phyloP scores from a whole-genome alignment of 2,113 vertebrate genomes.

The Cyprinus carpio region DNA sequence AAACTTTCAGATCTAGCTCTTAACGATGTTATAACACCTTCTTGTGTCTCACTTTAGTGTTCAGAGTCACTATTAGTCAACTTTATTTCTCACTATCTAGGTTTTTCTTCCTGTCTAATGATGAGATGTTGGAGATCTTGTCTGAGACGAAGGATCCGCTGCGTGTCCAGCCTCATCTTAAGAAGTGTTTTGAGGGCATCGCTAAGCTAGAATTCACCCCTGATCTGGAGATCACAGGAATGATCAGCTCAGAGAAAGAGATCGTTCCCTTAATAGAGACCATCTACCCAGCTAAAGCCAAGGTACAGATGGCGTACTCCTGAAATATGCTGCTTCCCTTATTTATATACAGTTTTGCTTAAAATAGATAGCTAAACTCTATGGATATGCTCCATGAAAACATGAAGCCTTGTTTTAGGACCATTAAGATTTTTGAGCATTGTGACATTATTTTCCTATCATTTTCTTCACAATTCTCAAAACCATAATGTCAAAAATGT shows the following conservation, averaged over 20 bases:
- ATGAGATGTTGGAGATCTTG: conserved; percentile 91
- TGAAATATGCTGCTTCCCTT: not conserved
- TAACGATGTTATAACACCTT: not conserved
- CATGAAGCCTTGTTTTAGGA: not conserved
- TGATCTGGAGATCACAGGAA: conserved; percentile 80
- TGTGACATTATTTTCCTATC: not conserved
- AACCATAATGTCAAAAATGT: not conserved
- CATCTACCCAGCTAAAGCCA: conserved; percentile 83
- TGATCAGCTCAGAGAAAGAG: conserved; percentile 93
- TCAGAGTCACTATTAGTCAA: not conserved
- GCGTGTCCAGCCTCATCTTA: conserved; percentile 89
- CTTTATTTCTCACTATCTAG: conserved; percentile 62
- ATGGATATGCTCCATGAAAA: not conserved
- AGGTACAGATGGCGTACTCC: conserved; percentile 67
- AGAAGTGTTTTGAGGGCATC: conserved; percentile 96
- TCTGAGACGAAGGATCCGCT: conserved; percentile 92
- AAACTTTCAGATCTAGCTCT: not conserved
- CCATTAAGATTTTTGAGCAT: not conserved
- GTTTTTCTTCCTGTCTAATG: conserved; percentile 93
- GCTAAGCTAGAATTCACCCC: conserved; percentile 85
- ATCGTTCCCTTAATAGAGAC: conserved; percentile 78
- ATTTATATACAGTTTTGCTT: not conserved
- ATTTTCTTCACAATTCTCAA: not conserved
- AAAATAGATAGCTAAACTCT: not conserved
- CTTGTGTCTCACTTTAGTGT: not conserved